These are phyloP conservation scores for Sebastes oblongus DNA, from an alignment of 2,797 vertebrate genomes.

Conservation along the genomic window DNA sequence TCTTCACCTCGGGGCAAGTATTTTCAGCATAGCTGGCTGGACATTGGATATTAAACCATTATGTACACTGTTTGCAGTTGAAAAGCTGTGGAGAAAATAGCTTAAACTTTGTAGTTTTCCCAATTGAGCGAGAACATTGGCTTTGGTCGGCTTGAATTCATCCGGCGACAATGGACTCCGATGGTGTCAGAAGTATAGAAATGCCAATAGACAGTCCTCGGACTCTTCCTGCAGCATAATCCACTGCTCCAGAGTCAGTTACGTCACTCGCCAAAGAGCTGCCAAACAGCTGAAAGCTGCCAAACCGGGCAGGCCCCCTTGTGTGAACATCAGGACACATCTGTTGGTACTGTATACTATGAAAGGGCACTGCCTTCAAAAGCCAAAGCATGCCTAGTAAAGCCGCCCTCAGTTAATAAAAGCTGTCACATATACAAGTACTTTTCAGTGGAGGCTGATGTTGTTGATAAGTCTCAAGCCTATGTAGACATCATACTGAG, in stretches of 20 bases:
- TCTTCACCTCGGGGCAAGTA: slow-evolving; percentile 26
- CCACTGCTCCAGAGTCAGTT: slow-evolving; percentile 45
- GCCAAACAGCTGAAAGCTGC: slow-evolving; percentile 59
- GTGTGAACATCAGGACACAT: slow-evolving; percentile 61
- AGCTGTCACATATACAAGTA: slow-evolving; percentile 14
- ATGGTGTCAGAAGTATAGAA: neutral
- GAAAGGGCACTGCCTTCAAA: slow-evolving; percentile 43
- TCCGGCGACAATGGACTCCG: neutral
- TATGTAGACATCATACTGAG: slow-evolving; percentile 31
- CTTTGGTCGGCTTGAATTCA: neutral
- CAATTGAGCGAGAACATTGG: neutral
- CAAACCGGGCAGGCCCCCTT: slow-evolving; percentile 47
- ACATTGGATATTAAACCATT: slow-evolving; percentile 6
- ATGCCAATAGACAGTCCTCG: slow-evolving; percentile 10
- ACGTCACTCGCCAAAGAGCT: slow-evolving; percentile 52
- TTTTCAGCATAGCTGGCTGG: slow-evolving; percentile 16
- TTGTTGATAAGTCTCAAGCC: slow-evolving; percentile 20
- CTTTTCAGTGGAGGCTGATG: slow-evolving; percentile 17
- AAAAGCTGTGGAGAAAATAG: neutral
- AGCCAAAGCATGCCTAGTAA: slow-evolving; percentile 18
- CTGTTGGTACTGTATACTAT: slow-evolving; percentile 49
- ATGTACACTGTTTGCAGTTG: neutral
- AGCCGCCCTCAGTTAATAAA: slow-evolving; percentile 37
- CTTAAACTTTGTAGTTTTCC: neutral
- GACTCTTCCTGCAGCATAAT: slow-evolving; percentile 44